phyloP scores from a whole-genome alignment of 2,888 invertebrate genomes.

The Steromphala cineraria region DNA sequence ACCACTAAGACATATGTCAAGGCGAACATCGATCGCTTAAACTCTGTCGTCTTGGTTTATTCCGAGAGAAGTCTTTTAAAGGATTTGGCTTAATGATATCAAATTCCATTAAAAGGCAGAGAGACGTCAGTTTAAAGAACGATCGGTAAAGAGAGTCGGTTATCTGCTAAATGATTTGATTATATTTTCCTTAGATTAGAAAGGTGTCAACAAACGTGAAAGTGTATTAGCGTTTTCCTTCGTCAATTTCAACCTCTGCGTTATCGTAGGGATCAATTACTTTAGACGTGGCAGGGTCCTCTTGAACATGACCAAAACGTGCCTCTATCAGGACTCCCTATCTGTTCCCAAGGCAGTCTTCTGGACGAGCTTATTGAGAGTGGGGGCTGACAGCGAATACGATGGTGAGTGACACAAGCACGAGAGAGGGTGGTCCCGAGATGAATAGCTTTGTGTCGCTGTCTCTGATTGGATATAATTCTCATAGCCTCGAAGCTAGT shows the following conservation, averaged over 20 bases:
- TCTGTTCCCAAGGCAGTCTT: neutral
- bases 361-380: neutral
- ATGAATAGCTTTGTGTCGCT: conserved; percentile 13
- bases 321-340: neutral
- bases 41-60: no score
- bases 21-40: no score
- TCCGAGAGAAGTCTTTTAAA: no score
- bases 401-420: conserved; percentile 3
- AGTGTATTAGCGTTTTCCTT: neutral
- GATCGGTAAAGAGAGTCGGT: neutral
- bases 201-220: neutral
- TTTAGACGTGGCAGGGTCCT: neutral
- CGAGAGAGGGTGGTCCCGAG: conserved; percentile 12
- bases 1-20: no score
- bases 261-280: neutral
- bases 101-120: no score
- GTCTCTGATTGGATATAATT: neutral
- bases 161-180: neutral
- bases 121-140: no score
- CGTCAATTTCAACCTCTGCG: neutral
- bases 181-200: neutral
- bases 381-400: neutral
- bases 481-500: conserved; percentile 5
- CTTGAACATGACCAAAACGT: neutral
- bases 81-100: no score